Conservation (phyloP, 2,888 invertebrate species). For the Aplocera efformata region DNA sequence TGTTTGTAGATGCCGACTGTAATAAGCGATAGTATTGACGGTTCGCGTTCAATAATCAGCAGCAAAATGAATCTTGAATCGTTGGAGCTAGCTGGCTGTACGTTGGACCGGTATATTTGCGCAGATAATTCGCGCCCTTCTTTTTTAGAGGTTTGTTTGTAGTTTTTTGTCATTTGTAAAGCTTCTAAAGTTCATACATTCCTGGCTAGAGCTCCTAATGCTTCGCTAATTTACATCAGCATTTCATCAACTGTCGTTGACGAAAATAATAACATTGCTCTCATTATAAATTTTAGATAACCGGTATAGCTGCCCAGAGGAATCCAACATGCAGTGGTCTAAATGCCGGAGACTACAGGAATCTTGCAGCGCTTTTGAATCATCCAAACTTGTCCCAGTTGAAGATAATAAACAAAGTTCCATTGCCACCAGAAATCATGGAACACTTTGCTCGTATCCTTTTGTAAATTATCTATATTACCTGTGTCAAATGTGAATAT, state of each 20-base stretch:
- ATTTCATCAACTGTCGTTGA: too few relatives aligned
- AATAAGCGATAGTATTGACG: constrained; percentile 51
- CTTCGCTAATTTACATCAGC: too few relatives aligned
- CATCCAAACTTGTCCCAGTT: constrained; percentile 88
- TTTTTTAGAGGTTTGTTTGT: constrained; percentile 79
- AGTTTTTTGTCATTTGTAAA: background rate
- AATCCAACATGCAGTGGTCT: constrained; percentile 94
- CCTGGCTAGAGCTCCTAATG: too few relatives aligned
- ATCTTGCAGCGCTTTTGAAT: constrained; percentile 84
- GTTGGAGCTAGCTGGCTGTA: constrained; percentile 88
- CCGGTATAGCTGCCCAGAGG: constrained; percentile 83
- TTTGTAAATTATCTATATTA: constrained; percentile 50
- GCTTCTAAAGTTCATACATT: too few relatives aligned
- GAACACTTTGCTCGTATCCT: constrained; percentile 97
- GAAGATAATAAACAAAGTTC: constrained; percentile 89
- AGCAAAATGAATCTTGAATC: constrained; percentile 81
- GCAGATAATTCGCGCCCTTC: constrained; percentile 86
- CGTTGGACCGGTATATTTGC: constrained; percentile 87
- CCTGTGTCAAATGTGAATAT: too few relatives aligned
- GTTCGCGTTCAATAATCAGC: constrained; percentile 49
- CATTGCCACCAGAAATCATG: constrained; percentile 95
- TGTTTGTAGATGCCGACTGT: constrained; percentile 69
- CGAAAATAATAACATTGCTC: background rate
- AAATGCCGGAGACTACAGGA: constrained; percentile 94
- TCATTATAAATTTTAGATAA: constrained; percentile 63